Base-by-base conservation (phyloP, 2,797 vertebrate genomes). In the Scomberomorus guttatus region DNA sequence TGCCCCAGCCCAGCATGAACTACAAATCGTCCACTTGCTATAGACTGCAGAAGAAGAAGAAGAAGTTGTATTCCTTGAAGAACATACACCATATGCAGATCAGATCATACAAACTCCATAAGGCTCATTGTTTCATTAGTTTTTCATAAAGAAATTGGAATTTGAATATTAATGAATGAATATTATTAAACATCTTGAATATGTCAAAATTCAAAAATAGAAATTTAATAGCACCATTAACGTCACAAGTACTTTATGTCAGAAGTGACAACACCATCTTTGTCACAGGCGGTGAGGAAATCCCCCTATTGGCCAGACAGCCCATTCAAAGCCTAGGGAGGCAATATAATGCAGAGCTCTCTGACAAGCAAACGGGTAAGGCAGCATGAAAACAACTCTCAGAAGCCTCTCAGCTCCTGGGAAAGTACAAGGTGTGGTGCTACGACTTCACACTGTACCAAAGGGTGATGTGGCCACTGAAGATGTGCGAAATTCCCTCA, bases 11-110 rank as follows among this genome's bases (percentile, higher is more conserved):
- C 42, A 32, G 62, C 61, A 71, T 77, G 63, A 82, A 69, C 55
- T 29, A 62, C 32, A 81, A 76, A 79, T 64, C 13, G 59, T 73
- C 48, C 65, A 67, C 69, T 77, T 69, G 64, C 46, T 50, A 20
- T 77, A 79, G 51, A 77, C 54, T 75, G 69, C 63, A 59, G n/a
- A 81, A 22, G 11, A 48, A 18, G 11, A 48, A 18, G 1, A 62
- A 20, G 12, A 27, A 14, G 56, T 24, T 12, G 18, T 29, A n/a
- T 60, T 50, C 9, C 22, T 12, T 50, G n/a, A 51, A 52, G 29
- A n/a, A 37, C 2, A 29, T 18, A 59, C 8, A 27, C 20, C 39
- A 52, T 29, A 42, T 67, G 51, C 57, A 2, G 20, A 24, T 17
- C 18, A 27, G 11, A 60, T 60, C 6, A 61, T 20, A 48, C 5